Base-by-base conservation (phyloP, 2,888 invertebrate genomes). In the Quadroppia sp. region DNA sequence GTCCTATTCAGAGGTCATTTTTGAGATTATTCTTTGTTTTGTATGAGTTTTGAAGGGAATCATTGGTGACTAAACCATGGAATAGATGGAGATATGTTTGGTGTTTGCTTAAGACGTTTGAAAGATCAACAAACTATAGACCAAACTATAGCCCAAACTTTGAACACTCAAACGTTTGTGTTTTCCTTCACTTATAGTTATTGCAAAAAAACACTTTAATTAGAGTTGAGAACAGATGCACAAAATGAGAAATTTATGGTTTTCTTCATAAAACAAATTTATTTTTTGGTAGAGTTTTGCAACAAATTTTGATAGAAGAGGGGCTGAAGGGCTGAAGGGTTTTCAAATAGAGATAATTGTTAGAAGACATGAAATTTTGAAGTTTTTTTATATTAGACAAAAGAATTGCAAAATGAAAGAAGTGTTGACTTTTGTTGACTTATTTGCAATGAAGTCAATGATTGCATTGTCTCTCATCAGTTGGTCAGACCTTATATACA, bases 181-280 rank as follows among this genome's bases (percentile, higher is more conserved):
- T 59, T 59, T 59, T 25, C 59, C 15, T 59, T 59, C 15, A 23
- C 23, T 59, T 30, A 6, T 17, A 20, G 13, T n/a, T 56, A 23
- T 28, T 15, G 20, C 25, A 28, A 9, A 28, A 50, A 50, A 50
- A 50, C 20, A 17, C 3, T 59, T 59, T 59, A 59, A 59, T 59
- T 59, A 59, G 59, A 59, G 59, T 23, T 28, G 15, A 59, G 59
- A 59, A 17, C 59, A 59, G 59, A 59, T 59, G 59, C 28, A 59
- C 28, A 59, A 59, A 59, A 59, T 11, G 59, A 59, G 15, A 59
- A 59, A 28, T 59, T 59, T 59, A 59, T 59, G 28, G 59, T 11
- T 59, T 28, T 59, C 59, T 59, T 59, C 59, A 28, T 59, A 59
- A 59, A 59, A 59, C 28, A n/a, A 17, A n/a, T 30, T 59, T 28